Evolutionary conservation across 2,113 vertebrate species (phyloP).

Genomic region (Neolamprologus tretocephalus): DNA sequence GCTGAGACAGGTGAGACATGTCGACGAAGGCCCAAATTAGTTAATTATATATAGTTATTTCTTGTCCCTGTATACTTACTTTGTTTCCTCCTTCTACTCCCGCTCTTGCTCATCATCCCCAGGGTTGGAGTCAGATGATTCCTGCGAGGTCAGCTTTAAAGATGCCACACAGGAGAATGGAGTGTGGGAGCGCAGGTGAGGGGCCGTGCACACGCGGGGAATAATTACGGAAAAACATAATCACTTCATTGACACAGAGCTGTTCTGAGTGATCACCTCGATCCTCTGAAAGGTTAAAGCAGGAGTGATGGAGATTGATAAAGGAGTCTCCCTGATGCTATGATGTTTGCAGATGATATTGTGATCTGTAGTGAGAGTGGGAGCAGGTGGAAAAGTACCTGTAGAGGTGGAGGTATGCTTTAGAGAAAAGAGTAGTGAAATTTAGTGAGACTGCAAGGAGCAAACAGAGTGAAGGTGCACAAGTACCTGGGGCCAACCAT

Average conservation of each 20-base stretch:
- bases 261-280: background rate
- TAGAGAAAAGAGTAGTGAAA: background rate
- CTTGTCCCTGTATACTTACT: background rate
- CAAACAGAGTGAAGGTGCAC: background rate
- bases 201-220: background rate
- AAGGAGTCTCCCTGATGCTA: background rate
- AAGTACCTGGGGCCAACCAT: background rate
- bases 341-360: background rate
- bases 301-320: background rate
- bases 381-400: background rate
- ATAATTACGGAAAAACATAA: background rate
- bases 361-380: background rate
- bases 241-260: background rate
- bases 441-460: background rate
- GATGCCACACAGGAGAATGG: conserved; percentile 82
- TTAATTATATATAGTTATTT: background rate
- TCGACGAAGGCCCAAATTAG: background rate
- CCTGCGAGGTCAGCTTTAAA: conserved; percentile 83
- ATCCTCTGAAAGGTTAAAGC: background rate
- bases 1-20: conserved; percentile 84
- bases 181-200: conserved; percentile 81
- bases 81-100: background rate
- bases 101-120: conserved; percentile 30
- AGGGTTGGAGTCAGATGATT: conserved; percentile 96
- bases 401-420: background rate